A percentile compares a stretch with the other conserved stretches of the same genome.
Evolutionary conservation across 2,113 vertebrate species (phyloP).

Genomic region (Syrrhaptes paradoxus): DNA sequence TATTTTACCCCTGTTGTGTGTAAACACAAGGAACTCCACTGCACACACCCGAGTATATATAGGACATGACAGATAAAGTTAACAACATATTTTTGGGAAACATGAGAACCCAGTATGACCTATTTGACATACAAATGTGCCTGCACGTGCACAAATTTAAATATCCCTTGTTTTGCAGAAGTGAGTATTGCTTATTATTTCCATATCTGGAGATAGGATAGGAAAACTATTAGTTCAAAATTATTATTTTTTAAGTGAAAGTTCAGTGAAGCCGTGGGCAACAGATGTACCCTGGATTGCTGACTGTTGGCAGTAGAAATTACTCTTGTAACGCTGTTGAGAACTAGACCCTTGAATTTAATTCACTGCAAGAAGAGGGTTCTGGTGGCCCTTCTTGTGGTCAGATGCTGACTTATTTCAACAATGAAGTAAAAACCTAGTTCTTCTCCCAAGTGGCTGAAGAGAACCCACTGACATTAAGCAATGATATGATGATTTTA

Average conservation of each 20-base stretch:
- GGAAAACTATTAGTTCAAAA: background rate
- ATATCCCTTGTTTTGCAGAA: background rate
- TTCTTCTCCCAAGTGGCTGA: background rate
- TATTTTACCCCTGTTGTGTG: background rate
- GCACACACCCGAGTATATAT: background rate
- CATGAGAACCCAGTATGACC: background rate
- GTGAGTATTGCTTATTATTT: background rate
- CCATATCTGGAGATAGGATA: background rate
- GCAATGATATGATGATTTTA: background rate
- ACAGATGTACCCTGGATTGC: background rate
- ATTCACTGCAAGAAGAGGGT: background rate
- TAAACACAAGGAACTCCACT: background rate
- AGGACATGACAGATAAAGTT: background rate
- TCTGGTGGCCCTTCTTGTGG: background rate
- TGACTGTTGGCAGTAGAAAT: background rate
- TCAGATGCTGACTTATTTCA: background rate
- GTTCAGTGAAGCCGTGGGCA: accelerated
- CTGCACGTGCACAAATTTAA: background rate
- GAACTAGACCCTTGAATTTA: background rate
- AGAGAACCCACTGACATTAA: background rate
- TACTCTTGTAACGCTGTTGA: background rate
- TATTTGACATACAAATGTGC: background rate
- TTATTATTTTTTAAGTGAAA: background rate
- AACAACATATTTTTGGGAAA: background rate
- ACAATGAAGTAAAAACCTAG: background rate